Percentiles rank a stretch among this genome's conserved stretches.
Conservation (phyloP, 2,797 vertebrate species). For the Syngnathus acus region DNA sequence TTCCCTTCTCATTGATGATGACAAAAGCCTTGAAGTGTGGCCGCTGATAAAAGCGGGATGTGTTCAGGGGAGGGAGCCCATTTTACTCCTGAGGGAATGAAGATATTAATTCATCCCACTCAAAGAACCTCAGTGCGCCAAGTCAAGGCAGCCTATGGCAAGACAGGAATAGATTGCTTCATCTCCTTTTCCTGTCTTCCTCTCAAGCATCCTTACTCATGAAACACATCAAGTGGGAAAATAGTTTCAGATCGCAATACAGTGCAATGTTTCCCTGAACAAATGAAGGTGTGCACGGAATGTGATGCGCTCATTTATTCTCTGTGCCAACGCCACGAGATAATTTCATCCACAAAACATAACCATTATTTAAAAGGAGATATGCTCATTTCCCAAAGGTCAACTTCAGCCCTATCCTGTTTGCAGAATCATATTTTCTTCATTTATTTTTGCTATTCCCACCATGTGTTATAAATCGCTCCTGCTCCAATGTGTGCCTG, state of each 20-base stretch:
- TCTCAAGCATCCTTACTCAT: conserved; percentile 11
- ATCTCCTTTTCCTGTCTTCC: conserved; percentile 15
- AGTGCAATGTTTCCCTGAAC: conserved; percentile 2
- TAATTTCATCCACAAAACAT: background rate
- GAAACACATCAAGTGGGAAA: conserved; percentile 12
- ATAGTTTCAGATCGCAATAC: conserved; percentile 22
- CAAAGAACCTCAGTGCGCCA: conserved; percentile 35
- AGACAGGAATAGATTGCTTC: conserved; percentile 36
- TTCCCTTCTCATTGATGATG: conserved; percentile 21
- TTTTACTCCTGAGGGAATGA: conserved; percentile 34
- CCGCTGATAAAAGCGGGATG: conserved; percentile 41
- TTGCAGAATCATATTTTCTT: background rate
- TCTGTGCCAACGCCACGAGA: background rate
- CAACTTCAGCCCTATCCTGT: background rate
- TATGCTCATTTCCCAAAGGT: conserved; percentile 1
- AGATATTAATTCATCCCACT: conserved; percentile 59
- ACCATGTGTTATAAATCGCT: background rate
- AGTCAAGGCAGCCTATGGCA: conserved; percentile 38
- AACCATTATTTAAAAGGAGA: conserved; percentile 10
- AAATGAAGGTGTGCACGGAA: background rate
- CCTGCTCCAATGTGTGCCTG: background rate
- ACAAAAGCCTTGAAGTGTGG: conserved; percentile 23
- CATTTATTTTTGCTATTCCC: background rate
- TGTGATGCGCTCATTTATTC: background rate
- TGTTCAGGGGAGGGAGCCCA: conserved; percentile 34